Evolutionary conservation across 2,888 invertebrate genomes (phyloP), one percentile per base, ranked within the genome.

Genomic region (Piscicola geometra): DNA sequence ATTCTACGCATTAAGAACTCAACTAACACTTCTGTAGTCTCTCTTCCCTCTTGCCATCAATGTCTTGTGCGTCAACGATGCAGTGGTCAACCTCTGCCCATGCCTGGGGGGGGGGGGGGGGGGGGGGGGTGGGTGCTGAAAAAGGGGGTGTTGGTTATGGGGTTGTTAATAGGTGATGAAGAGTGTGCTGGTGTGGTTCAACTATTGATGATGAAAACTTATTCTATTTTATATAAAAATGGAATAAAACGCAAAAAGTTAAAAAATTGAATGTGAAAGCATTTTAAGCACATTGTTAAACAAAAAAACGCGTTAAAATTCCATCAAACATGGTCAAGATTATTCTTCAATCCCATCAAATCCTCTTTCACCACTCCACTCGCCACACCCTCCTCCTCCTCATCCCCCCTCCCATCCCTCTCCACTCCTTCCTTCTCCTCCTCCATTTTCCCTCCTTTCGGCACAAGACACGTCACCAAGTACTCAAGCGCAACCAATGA

Each of bases 11-110:
- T n/a, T n/a, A 41, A 41, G 9, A 5, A 41, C 33, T 5, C 0
- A 21, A 52, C 50, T 32, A 71, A 71, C 71, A 50, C 52, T 71
- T 36, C 1, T 71, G n/a, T 2, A 71, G 28, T 28, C 71, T 71
- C 28, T 52, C 25, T 52, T 71, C 71, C 47, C 71, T 71, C 71
- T 18, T n/a, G 47, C 71, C 71, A 50, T 71, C 71, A 0, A 52
- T 41, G 41, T 71, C 71, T 28, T 50, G 56, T 15, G 32, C 9
- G 47, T 71, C 52, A n/a, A 52, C 30, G 28, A 71, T 47, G 71
- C n/a, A 71, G 28, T 71, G 71, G 15, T 52, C 71, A 15, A 71
- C 52, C 33, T 71, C 71, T 52, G 33, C 32, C 1, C 47, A 5
- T 33, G 41, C 33, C 71, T 71, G 60, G 60, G 5, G n/a, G 60